Conservation (phyloP, 2,113 vertebrate genomes). For the Esox niger region DNA sequence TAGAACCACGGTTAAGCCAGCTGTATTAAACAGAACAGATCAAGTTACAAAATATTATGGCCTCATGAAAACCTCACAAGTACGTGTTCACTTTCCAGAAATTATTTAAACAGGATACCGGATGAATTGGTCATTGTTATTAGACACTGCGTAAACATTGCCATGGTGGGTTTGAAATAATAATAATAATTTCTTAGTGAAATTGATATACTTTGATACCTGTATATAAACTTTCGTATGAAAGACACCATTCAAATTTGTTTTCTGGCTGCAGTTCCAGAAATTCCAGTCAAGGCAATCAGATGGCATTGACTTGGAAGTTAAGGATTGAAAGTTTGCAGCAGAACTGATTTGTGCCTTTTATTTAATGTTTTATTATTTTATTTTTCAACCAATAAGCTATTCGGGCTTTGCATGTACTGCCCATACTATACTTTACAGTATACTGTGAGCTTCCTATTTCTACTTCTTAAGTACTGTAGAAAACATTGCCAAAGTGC, state of each 20-base stretch:
- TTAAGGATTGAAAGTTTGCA: constrained; percentile 37
- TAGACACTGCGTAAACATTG: too few relatives aligned
- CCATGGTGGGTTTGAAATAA: too few relatives aligned
- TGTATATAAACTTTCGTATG: neutral
- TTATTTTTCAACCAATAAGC: constrained; percentile 4
- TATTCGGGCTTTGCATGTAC: constrained; percentile 1
- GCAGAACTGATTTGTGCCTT: constrained; percentile 57
- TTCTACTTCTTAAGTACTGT: constrained; percentile 7
- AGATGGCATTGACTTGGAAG: constrained; percentile 25
- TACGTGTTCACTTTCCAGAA: too few relatives aligned
- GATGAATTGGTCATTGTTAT: too few relatives aligned
- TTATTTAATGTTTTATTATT: constrained; percentile 39
- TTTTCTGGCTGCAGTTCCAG: constrained; percentile 35
- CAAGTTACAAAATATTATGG: too few relatives aligned
- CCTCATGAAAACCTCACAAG: too few relatives aligned
- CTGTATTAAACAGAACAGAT: too few relatives aligned
- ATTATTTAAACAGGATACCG: too few relatives aligned
- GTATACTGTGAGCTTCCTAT: constrained; percentile 24
- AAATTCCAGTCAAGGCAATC: constrained; percentile 10
- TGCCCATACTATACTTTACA: constrained; percentile 25
- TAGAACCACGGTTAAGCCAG: too few relatives aligned
- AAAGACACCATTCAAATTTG: constrained; percentile 31
- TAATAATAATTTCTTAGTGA: too few relatives aligned
- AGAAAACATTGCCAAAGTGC: neutral
- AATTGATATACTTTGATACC: neutral